These are phyloP conservation scores for Varroa destructor DNA, from an alignment of 1,140 invertebrate genomes.

Conservation along the genomic window DNA sequence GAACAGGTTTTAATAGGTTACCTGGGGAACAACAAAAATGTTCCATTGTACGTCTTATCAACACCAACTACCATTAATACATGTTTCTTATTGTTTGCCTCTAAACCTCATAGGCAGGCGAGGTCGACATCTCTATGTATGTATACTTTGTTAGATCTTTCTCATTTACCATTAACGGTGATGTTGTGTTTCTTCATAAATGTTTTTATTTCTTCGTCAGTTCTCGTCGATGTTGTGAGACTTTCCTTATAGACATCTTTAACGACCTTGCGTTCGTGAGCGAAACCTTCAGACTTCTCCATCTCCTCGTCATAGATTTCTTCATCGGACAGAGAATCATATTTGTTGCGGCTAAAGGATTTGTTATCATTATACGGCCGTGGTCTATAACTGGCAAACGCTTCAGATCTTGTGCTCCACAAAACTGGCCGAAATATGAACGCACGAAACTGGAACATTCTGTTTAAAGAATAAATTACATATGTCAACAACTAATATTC, in stretches of 20 bases:
- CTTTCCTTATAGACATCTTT: conserved; percentile 12
- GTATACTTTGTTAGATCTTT: no score
- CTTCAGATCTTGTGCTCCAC: background rate
- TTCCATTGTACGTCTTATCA: no score
- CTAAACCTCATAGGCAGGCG: no score
- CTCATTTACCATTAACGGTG: background rate
- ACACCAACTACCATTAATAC: no score
- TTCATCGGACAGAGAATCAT: background rate
- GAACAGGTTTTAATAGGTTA: background rate
- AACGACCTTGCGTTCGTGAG: background rate
- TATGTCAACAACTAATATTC: no score
- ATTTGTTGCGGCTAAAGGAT: no score
- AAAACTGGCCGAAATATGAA: background rate
- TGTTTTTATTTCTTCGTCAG: conserved; percentile 5
- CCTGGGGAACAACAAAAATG: background rate
- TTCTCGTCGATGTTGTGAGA: background rate
- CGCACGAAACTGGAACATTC: conserved; percentile 18
- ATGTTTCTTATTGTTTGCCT: no score
- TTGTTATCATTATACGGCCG: no score
- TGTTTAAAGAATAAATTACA: background rate
- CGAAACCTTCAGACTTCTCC: background rate
- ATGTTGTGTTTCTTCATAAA: conserved; percentile 15
- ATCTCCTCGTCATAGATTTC: background rate
- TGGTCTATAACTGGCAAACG: no score
- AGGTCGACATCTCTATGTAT: no score